These are phyloP conservation scores for Coleophora deauratella DNA, from an alignment of 2,888 invertebrate genomes.

Conservation along the genomic window DNA sequence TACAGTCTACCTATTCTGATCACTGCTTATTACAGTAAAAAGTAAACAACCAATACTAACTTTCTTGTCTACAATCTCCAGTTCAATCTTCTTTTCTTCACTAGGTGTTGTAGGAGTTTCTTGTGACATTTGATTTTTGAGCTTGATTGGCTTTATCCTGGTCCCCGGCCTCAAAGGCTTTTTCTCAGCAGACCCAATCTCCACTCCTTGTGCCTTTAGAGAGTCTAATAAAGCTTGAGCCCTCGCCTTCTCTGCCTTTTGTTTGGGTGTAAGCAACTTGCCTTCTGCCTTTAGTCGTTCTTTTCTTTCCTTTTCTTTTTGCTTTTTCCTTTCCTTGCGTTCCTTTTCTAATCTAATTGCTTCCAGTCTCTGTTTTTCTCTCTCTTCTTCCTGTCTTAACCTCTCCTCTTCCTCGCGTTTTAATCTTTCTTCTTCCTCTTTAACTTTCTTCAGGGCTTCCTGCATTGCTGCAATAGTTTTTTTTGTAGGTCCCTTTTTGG, in stretches of 20 bases:
- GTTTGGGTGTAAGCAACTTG: slow-evolving; percentile 92
- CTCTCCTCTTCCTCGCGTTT: slow-evolving; percentile 87
- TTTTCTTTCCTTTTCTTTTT: slow-evolving; percentile 93
- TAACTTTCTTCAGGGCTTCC: slow-evolving; percentile 89
- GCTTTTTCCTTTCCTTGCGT: slow-evolving; percentile 89
- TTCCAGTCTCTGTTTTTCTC: slow-evolving; percentile 82
- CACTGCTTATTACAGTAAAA: too few relatives aligned
- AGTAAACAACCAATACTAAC: slow-evolving; percentile 22
- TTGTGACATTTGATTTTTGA: slow-evolving; percentile 77
- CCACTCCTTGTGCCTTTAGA: slow-evolving; percentile 90
- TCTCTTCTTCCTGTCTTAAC: slow-evolving; percentile 81
- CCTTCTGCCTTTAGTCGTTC: slow-evolving; percentile 97
- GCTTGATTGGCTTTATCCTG: slow-evolving; percentile 80
- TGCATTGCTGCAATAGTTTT: slow-evolving; percentile 94
- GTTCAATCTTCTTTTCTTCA: slow-evolving; percentile 62
- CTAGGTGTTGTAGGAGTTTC: slow-evolving; percentile 66
- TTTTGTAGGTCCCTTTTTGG: slow-evolving; percentile 84
- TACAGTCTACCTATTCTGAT: too few relatives aligned
- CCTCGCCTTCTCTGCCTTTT: slow-evolving; percentile 91
- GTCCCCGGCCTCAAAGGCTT: slow-evolving; percentile 80
- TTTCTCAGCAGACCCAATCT: slow-evolving; percentile 82
- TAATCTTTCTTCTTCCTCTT: slow-evolving; percentile 89
- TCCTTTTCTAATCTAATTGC: slow-evolving; percentile 88
- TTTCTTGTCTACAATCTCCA: slow-evolving; percentile 70
- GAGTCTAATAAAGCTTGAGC: slow-evolving; percentile 92